A percentile compares a stretch with the other conserved stretches of the same genome.
These are phyloP conservation scores for Oreortyx pictus DNA, from an alignment of 2,797 vertebrate genomes.

Conservation along the genomic window DNA sequence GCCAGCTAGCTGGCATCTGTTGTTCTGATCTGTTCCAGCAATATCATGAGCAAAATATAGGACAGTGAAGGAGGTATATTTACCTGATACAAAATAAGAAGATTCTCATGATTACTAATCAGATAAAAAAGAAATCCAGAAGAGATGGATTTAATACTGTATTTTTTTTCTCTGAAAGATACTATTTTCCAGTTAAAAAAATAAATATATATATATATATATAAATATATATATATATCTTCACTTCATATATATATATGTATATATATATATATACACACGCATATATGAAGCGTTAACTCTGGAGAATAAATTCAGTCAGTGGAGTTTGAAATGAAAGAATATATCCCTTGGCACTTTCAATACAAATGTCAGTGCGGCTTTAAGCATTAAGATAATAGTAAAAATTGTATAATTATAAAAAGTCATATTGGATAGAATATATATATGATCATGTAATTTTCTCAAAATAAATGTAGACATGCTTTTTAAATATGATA, in stretches of 20 bases:
- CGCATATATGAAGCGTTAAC: neutral
- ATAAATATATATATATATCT: too few relatives aligned
- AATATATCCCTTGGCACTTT: neutral
- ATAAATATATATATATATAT: neutral
- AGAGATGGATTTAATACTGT: fast-evolving
- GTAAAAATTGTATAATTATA: neutral
- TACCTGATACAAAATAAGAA: neutral
- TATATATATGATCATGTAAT: neutral
- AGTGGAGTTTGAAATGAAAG: slow-evolving; percentile 28
- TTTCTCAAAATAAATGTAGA: neutral
- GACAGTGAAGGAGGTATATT: fast-evolving
- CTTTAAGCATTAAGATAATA: neutral
- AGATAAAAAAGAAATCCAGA: neutral
- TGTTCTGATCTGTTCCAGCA: neutral
- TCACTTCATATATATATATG: too few relatives aligned
- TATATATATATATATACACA: too few relatives aligned
- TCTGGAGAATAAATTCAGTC: neutral
- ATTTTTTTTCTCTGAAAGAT: neutral
- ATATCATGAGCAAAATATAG: neutral
- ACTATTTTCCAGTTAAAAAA: neutral
- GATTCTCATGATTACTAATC: neutral
- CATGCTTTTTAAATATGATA: neutral
- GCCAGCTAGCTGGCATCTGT: neutral
- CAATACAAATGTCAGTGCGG: neutral
- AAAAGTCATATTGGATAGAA: neutral